Conservation (phyloP, 2,797 vertebrate species). For the Hapalemur alaotrensis region DNA sequence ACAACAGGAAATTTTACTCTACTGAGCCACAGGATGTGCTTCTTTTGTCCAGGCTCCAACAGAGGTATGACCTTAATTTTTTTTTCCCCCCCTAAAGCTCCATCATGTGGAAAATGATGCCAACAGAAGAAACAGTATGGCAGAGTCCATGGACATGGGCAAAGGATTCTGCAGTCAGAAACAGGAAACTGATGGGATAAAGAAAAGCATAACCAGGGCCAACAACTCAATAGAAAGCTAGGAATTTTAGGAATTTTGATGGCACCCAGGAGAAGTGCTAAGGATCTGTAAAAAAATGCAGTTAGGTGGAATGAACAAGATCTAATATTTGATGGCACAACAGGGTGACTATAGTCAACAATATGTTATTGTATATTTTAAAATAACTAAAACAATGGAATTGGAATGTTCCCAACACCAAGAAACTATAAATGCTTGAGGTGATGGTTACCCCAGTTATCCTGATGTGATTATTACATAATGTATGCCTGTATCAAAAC, state of each 20-base stretch:
- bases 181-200: background rate
- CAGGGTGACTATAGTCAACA: background rate
- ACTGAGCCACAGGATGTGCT: background rate
- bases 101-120: background rate
- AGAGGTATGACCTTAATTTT: background rate
- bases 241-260: background rate
- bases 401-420: background rate
- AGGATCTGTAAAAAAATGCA: background rate
- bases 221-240: background rate
- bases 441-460: background rate
- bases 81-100: background rate
- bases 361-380: background rate
- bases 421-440: background rate
- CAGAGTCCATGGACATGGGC: rapidly evolving
- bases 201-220: background rate
- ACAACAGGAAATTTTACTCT: background rate
- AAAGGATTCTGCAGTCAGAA: background rate
- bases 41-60: background rate
- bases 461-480: background rate
- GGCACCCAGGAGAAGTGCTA: background rate
- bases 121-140: background rate
- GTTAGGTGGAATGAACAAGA: background rate
- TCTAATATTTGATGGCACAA: background rate
- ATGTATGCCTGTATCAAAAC: background rate
- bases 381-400: background rate